These are phyloP conservation scores for Balearica regulorum DNA, from an alignment of 2,797 vertebrate genomes.

Conservation along the genomic window DNA sequence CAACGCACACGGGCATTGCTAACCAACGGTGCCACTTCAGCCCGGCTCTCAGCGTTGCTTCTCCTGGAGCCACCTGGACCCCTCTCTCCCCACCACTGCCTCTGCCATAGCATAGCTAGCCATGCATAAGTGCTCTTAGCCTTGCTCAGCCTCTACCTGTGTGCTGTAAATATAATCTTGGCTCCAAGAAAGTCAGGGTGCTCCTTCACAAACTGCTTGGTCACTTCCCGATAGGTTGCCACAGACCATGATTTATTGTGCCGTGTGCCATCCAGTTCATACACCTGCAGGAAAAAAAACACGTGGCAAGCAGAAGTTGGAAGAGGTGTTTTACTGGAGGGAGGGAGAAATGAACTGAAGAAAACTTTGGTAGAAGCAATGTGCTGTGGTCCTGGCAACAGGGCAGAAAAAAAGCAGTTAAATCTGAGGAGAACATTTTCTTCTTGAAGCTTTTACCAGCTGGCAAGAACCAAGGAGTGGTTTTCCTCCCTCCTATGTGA, in stretches of 20 bases:
- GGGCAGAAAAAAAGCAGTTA: not conserved
- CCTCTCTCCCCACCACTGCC: accelerated
- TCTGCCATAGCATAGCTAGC: not conserved
- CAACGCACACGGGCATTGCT: accelerated
- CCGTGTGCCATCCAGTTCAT: constrained; percentile 84
- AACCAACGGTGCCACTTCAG: not conserved
- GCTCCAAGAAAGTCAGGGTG: constrained; percentile 86
- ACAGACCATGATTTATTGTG: constrained; percentile 78
- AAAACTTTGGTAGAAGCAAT: not conserved
- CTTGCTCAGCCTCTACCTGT: constrained; percentile 74
- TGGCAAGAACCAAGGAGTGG: not conserved
- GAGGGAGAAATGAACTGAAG: not conserved
- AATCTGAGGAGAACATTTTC: not conserved
- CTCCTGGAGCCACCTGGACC: not conserved
- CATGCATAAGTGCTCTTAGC: accelerated
- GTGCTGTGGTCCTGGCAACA: not conserved
- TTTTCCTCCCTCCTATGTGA: not conserved
- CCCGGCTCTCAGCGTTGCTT: not conserved
- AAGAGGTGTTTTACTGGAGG: not conserved
- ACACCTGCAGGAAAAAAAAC: constrained; percentile 74
- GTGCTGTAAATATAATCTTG: constrained; percentile 78
- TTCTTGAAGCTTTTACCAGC: not conserved
- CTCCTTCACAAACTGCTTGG: constrained; percentile 71
- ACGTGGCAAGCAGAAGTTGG: not conserved
- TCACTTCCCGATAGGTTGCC: constrained; percentile 77